Evolutionary conservation across 2,888 invertebrate species (phyloP).

Genomic region (Limulus polyphemus): DNA sequence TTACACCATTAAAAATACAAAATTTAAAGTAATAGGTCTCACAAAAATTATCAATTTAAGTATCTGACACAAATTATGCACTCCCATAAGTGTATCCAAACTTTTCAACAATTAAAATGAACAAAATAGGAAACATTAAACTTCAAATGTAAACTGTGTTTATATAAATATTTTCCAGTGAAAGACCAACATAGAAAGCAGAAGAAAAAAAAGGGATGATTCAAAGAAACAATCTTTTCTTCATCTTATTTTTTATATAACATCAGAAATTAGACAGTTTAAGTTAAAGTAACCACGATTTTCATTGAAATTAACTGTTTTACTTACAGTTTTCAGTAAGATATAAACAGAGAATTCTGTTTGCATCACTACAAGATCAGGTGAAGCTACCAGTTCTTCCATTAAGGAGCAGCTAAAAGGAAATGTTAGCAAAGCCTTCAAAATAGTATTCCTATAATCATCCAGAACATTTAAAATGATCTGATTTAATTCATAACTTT

Average conservation of each 20-base stretch:
- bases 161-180: not conserved
- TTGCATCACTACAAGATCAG: constrained; percentile 58
- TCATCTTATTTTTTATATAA: not conserved
- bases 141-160: not conserved
- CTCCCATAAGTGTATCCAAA: too few species aligned
- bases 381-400: constrained; percentile 49
- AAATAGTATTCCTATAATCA: too few species aligned
- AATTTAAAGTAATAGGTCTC: too few species aligned
- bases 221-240: not conserved
- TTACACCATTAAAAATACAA: too few species aligned
- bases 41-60: too few species aligned
- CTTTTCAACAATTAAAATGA: too few species aligned
- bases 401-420: constrained; percentile 48
- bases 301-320: not conserved
- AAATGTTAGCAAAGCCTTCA: constrained; percentile 11
- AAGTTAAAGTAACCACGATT: not conserved
- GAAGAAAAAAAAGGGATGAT: not conserved
- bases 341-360: constrained; percentile 64
- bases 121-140: too few species aligned
- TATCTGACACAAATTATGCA: too few species aligned
- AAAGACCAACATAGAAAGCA: not conserved
- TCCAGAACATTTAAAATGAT: too few species aligned
- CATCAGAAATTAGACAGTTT: not conserved
- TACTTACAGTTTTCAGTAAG: constrained; percentile 46
- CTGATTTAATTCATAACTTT: too few species aligned